Evolutionary conservation across 2,888 invertebrate species (phyloP), one percentile per base, ranked within the genome.

Genomic region (Thelaira solivaga): DNA sequence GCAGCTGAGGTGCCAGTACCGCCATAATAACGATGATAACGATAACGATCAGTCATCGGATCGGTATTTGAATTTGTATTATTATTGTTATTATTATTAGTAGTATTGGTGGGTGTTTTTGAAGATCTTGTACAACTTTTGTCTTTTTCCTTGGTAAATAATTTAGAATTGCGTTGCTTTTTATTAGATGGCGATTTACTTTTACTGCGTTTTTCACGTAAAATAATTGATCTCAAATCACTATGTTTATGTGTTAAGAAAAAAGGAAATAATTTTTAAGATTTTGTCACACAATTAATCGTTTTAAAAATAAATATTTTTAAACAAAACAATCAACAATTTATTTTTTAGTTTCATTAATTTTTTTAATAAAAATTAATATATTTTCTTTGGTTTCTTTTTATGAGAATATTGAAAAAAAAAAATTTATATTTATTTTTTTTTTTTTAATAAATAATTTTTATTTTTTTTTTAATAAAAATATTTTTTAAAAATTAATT

Each of bases 21-120:
- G 36, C 86, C 85, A 84, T 86, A 87, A 77, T 85, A 86, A 82
- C 87, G 88, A 41, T 78, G 51, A 55, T 78, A 78, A 82, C 88
- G 85, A 76, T 87, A 86, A 39, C 88, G 89, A 83, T 87, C 87
- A 81, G 84, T 86, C 87, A 88, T 88, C 80, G 85, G 82, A 78
- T 82, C 79, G 68, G 59, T 45, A 22, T 22, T 39, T 39, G 55
- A 55, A 72, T 47, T 61, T n/a, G n/a, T n/a, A n/a, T n/a, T n/a
- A n/a, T n/a, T n/a, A n/a, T n/a, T n/a, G n/a, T n/a, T n/a, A n/a
- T n/a, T n/a, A 4, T 10, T 45, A n/a, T n/a, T n/a, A n/a, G n/a
- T n/a, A 59, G 41, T 80, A 76, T 82, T 83, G 67, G 41, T 76
- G 68, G 75, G 65, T 39, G 67, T 76, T 74, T 69, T 64, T 13